These are phyloP conservation scores for Campylomormyrus numenius DNA, from an alignment of 2,113 vertebrate species.

Conservation along the genomic window DNA sequence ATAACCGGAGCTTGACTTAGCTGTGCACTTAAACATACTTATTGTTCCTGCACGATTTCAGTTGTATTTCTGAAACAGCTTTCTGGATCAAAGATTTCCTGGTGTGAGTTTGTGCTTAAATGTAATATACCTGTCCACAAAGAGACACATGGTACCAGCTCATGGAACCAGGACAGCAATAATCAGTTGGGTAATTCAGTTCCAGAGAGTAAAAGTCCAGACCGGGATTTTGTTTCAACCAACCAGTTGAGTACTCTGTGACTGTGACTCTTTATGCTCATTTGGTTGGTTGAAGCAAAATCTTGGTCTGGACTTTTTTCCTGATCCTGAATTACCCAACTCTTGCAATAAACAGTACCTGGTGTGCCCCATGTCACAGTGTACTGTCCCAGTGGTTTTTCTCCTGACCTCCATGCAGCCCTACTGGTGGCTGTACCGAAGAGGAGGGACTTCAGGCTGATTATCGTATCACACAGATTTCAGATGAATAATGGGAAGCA, in stretches of 20 bases:
- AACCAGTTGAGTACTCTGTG: too few species aligned
- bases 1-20: too few species aligned
- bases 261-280: too few species aligned
- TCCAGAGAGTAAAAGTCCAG: too few species aligned
- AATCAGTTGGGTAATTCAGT: too few species aligned
- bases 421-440: background rate
- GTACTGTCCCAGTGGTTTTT: background rate
- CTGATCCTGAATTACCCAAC: too few species aligned
- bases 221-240: too few species aligned
- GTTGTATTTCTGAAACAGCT: background rate
- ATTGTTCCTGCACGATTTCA: background rate
- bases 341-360: background rate
- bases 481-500: background rate
- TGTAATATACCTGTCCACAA: background rate
- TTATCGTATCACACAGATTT: background rate
- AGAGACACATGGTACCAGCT: background rate
- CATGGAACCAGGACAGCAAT: background rate
- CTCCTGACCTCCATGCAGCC: background rate
- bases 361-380: background rate
- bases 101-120: background rate
- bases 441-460: background rate
- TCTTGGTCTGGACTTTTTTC: too few species aligned
- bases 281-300: too few species aligned
- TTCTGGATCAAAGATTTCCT: background rate
- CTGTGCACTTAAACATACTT: background rate